These are phyloP conservation scores for Hemicrepidius hirtus DNA, from an alignment of 2,888 invertebrate genomes.

Conservation along the genomic window DNA sequence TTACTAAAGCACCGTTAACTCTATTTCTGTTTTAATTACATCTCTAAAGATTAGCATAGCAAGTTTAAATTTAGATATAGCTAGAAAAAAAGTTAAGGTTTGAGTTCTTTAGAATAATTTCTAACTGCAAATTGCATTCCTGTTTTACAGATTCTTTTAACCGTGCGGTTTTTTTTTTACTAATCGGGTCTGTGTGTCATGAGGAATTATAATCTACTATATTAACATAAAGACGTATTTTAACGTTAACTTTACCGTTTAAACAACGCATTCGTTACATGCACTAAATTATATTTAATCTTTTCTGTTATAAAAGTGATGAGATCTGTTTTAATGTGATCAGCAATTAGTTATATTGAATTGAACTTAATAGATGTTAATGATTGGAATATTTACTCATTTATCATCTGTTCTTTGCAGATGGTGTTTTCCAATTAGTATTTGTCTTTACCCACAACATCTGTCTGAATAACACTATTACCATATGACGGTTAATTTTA, in stretches of 20 bases:
- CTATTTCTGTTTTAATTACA: not conserved
- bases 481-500: not conserved
- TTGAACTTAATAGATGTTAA: constrained; percentile 5
- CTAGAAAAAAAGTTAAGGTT: not conserved
- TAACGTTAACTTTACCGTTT: constrained; percentile 27
- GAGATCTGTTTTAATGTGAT: constrained; percentile 3
- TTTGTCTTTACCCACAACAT: not conserved
- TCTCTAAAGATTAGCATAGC: not conserved
- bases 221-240: constrained; percentile 28
- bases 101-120: not conserved
- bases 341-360: not conserved
- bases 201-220: constrained; percentile 16
- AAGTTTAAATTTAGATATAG: not conserved
- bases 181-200: constrained; percentile 30
- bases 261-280: not conserved
- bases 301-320: too few species aligned
- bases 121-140: constrained; percentile 21
- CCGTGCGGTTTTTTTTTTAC: constrained; percentile 23
- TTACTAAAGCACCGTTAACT: too few species aligned
- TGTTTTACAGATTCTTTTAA: constrained; percentile 21
- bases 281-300: too few species aligned
- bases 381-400: constrained; percentile 3
- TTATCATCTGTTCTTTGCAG: constrained; percentile 18
- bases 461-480: not conserved
- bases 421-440: constrained; percentile 13